Conservation (phyloP, 2,797 vertebrate species). For the Rhynchonycteris naso region DNA sequence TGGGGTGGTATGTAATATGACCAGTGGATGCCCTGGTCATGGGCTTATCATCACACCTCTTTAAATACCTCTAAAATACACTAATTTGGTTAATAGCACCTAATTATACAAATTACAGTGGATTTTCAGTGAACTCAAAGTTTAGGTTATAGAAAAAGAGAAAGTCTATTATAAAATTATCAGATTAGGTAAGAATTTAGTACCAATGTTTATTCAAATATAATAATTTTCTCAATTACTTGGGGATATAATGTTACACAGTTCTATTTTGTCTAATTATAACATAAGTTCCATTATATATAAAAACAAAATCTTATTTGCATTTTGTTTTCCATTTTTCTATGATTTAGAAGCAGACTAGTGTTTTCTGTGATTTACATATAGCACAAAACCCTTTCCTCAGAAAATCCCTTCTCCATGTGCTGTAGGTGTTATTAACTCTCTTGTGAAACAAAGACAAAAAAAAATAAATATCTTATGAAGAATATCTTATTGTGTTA, state of each 20-base stretch:
- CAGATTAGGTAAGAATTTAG: background rate
- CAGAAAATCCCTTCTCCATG: background rate
- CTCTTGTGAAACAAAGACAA: background rate
- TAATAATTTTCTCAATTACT: background rate
- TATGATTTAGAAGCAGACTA: background rate
- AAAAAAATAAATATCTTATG: background rate
- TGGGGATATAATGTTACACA: background rate
- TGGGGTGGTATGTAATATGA: background rate
- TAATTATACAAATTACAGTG: constrained; percentile 15
- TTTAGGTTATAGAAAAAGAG: background rate
- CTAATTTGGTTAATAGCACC: background rate
- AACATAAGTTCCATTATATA: background rate
- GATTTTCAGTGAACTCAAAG: constrained; percentile 18
- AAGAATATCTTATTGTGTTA: background rate
- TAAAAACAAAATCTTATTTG: background rate
- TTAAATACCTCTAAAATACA: background rate
- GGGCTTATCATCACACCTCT: background rate
- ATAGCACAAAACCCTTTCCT: background rate
- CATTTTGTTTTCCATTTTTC: background rate
- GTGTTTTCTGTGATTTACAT: background rate
- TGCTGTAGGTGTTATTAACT: background rate
- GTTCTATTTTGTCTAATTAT: background rate
- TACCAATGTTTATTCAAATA: constrained; percentile 17
- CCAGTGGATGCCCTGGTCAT: background rate
- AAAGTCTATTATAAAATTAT: background rate